Evolutionary conservation across 1,140 invertebrate genomes (phyloP).

Genomic region (Bombus vancouverensis): DNA sequence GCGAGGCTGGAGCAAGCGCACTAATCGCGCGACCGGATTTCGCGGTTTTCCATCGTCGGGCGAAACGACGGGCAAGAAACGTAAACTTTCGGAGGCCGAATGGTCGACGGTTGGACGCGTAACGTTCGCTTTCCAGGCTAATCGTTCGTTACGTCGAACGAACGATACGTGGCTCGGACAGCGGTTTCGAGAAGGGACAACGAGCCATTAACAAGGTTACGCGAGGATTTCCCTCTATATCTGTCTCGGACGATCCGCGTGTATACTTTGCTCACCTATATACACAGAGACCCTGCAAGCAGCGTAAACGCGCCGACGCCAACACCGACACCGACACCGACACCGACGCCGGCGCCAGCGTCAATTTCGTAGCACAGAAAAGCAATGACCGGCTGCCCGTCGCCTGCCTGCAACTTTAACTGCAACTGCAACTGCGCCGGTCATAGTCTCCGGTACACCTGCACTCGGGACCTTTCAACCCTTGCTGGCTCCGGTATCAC

Average conservation of each 20-base stretch:
- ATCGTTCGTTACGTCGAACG: background rate
- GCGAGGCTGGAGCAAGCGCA: no score
- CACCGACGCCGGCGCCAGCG: background rate
- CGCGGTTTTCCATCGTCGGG: no score
- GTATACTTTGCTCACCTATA: background rate
- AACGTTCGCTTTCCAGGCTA: background rate
- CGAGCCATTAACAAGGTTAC: conserved; percentile 38
- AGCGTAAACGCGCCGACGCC: background rate
- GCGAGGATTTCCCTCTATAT: conserved; percentile 9
- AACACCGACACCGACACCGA: no score
- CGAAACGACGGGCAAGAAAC: no score
- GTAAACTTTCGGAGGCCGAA: rapidly evolving
- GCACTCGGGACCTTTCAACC: conserved; percentile 26
- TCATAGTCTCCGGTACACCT: conserved; percentile 45
- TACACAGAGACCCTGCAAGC: background rate
- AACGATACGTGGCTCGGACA: background rate
- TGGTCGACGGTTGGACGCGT: background rate
- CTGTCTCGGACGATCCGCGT: background rate
- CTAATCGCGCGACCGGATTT: no score
- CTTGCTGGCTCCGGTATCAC: background rate
- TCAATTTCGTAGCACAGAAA: background rate
- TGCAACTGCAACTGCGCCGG: conserved; percentile 32
- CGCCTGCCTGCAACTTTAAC: conserved; percentile 32
- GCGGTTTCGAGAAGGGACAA: conserved; percentile 17
- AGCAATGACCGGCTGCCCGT: conserved; percentile 7